Conservation (phyloP, 2,113 vertebrate genomes). For the Psophia crepitans region DNA sequence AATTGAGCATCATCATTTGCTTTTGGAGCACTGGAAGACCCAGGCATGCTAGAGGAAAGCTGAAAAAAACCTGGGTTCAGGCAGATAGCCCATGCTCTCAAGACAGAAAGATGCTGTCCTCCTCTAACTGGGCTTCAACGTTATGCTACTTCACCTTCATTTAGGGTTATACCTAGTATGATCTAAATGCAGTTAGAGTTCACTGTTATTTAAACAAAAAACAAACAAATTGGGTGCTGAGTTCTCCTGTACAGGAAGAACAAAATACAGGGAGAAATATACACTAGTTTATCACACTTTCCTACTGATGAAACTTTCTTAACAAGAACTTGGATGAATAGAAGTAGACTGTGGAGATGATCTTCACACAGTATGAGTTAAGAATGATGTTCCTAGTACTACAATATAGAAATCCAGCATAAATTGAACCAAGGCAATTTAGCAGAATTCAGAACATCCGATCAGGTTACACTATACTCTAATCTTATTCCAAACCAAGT, state of each 20-base stretch:
- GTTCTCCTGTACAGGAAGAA: background rate
- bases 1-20: background rate
- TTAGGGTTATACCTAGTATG: background rate
- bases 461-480: background rate
- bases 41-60: background rate
- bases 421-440: background rate
- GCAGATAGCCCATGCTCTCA: background rate
- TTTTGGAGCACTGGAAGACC: background rate
- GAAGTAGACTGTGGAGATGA: no score
- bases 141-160: background rate
- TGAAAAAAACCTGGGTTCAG: background rate
- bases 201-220: background rate
- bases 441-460: background rate
- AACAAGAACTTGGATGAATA: background rate
- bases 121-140: background rate
- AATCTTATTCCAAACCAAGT: background rate
- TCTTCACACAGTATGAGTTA: no score
- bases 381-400: background rate
- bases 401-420: background rate
- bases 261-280: background rate
- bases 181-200: background rate
- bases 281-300: background rate
- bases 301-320: background rate
- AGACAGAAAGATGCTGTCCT: background rate
- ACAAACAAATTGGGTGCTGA: background rate